Base-by-base conservation (phyloP, 2,888 invertebrate species). In the Branchipolynoe longqiensis region DNA sequence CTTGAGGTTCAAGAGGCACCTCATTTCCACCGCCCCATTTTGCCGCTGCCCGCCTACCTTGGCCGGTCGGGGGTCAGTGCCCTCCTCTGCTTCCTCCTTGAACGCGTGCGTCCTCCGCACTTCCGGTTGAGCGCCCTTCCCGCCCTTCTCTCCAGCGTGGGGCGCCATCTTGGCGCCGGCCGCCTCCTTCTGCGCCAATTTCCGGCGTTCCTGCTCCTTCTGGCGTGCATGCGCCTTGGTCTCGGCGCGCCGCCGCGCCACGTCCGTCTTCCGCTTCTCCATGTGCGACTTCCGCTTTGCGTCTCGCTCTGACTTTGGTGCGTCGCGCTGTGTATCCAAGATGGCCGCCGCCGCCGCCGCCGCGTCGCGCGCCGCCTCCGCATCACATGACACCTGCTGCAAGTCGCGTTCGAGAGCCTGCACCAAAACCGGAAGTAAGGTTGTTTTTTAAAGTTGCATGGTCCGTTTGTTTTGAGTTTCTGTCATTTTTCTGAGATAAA, bases 371-470 rank as follows among this genome's bases (percentile, higher is more conserved):
- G 82, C 82, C 1, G 56, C 82, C 54, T 82, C 36, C 36, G 82
- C 82, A 36, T 82, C 82, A 6, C 59, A 25, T 8, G 56, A 28
- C 59, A 58, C 82, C 38, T 56, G 54, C 58, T 58, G 56, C 8
- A 82, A 25, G 6, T 82, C 58, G 8, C 14, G 58, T 58, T 82
- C 59, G 58, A 82, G 38, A 12, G 38, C 56, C 82, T 82, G 41
- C n/a, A n/a, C n/a, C n/a, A n/a, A n/a, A n/a, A n/a, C n/a, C n/a
- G n/a, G n/a, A n/a, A n/a, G n/a, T n/a, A n/a, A n/a, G n/a, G n/a
- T n/a, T n/a, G n/a, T n/a, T n/a, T n/a, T n/a, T n/a, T n/a, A n/a
- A n/a, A n/a, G n/a, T n/a, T n/a, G n/a, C n/a, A n/a, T n/a, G n/a
- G n/a, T n/a, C n/a, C n/a, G n/a, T n/a, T n/a, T n/a, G n/a, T n/a